Evolutionary conservation across 2,113 vertebrate species (phyloP).

Genomic region (Chrysemys picta): DNA sequence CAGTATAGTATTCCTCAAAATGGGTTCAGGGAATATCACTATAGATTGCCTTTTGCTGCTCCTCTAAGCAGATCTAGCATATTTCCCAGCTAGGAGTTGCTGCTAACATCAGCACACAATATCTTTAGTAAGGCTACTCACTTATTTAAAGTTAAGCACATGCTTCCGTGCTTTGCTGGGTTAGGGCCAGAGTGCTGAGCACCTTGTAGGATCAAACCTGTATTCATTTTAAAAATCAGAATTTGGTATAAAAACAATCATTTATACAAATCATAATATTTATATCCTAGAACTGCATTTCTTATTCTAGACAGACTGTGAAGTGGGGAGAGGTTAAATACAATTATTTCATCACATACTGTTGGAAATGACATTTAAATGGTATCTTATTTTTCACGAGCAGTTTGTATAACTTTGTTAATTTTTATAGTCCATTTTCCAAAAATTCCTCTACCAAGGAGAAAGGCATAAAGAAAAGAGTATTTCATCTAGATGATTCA

Average conservation of each 20-base stretch:
- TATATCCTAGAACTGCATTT: neutral
- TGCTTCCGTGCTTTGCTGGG: neutral
- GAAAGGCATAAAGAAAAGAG: conserved; percentile 28
- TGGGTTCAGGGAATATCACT: neutral
- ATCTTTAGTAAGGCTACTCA: neutral
- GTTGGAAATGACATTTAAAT: neutral
- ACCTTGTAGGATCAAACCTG: neutral
- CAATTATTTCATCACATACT: neutral
- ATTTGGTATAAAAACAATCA: neutral
- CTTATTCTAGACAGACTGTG: neutral
- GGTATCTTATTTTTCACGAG: neutral
- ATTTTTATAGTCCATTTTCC: conserved; percentile 24
- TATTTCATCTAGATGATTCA: conserved; percentile 53
- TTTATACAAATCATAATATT: neutral
- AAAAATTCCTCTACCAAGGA: conserved; percentile 39
- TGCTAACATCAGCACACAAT: neutral
- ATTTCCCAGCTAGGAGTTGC: neutral
- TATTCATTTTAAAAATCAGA: neutral
- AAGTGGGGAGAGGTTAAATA: neutral
- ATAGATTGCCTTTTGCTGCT: neutral
- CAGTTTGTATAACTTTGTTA: conserved; percentile 1
- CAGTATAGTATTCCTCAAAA: neutral
- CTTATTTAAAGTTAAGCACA: neutral
- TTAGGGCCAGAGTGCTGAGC: neutral
- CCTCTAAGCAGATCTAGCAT: neutral